A percentile compares a stretch with the other conserved stretches of the same genome.
phyloP scores from a whole-genome alignment of 2,888 invertebrate genomes.

The Toxonevra muliebris region DNA sequence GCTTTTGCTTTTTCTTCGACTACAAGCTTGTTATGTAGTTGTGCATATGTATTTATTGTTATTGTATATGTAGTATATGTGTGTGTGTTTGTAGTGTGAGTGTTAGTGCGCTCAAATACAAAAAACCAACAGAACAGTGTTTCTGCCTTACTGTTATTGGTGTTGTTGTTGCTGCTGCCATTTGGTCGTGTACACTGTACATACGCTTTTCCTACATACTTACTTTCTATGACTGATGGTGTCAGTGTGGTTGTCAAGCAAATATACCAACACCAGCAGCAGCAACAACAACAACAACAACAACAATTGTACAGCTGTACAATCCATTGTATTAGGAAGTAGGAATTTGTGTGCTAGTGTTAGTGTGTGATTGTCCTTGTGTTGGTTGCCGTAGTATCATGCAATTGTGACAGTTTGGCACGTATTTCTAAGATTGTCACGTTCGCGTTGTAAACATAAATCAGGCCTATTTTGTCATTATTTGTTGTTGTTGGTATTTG shows the following conservation, averaged over 20 bases:
- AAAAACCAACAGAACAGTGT: not conserved
- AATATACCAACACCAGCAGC: too few relatives aligned
- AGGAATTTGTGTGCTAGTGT: too few relatives aligned
- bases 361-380: slow-evolving; percentile 2
- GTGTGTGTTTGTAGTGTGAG: slow-evolving; percentile 7
- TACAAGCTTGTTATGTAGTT: not conserved
- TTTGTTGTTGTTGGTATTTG: slow-evolving; percentile 43
- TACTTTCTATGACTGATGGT: slow-evolving; percentile 3
- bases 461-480: slow-evolving; percentile 52
- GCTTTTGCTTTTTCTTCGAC: too few relatives aligned
- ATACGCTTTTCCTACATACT: not conserved
- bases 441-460: slow-evolving; percentile 55
- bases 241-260: not conserved
- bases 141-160: slow-evolving; percentile 2
- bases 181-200: not conserved
- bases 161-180: slow-evolving; percentile 5
- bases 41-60: not conserved
- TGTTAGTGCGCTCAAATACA: not conserved
- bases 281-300: too few relatives aligned
- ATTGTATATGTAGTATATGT: not conserved
- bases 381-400: not conserved
- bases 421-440: slow-evolving; percentile 56
- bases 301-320: too few relatives aligned
- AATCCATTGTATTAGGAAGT: too few relatives aligned
- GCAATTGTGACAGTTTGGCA: slow-evolving; percentile 48